Evolutionary conservation across 2,888 invertebrate genomes (phyloP).

Genomic region (Hyposoter didymator): DNA sequence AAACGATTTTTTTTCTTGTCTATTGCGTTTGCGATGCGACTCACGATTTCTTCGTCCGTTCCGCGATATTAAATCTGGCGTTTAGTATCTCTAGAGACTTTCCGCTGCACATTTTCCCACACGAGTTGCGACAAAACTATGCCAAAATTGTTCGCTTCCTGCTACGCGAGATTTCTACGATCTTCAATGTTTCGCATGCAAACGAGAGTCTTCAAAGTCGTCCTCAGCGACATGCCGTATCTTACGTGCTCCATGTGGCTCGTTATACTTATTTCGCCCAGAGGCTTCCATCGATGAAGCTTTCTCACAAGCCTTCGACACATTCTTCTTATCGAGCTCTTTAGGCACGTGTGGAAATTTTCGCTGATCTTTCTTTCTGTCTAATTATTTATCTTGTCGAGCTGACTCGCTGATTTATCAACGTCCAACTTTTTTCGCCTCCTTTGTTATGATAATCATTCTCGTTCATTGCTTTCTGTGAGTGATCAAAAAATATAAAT

Average conservation of each 20-base stretch:
- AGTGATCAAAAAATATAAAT: background rate
- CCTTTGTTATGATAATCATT: background rate
- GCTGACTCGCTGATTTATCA: background rate
- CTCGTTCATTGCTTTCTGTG: constrained; percentile 17
- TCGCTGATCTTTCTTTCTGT: background rate
- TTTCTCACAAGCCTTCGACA: constrained; percentile 55
- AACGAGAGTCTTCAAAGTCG: constrained; percentile 23
- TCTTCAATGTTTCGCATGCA: constrained; percentile 31
- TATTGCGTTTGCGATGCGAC: background rate
- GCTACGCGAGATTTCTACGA: constrained; percentile 49
- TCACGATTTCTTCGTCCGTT: constrained; percentile 5
- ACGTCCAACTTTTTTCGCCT: background rate
- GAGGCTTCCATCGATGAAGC: constrained; percentile 51
- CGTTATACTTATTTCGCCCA: constrained; percentile 32
- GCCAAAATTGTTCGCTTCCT: constrained; percentile 18
- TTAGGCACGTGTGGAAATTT: background rate
- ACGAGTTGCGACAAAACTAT: background rate
- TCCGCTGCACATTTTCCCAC: background rate
- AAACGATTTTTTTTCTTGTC: background rate
- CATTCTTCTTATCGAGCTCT: constrained; percentile 53
- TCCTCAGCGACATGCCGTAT: constrained; percentile 30
- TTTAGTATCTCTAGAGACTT: constrained; percentile 1
- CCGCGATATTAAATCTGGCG: background rate
- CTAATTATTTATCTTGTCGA: constrained; percentile 1
- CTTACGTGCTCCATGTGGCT: constrained; percentile 47